Conservation (phyloP, 2,888 invertebrate genomes). For the Erpobdella octoculata region DNA sequence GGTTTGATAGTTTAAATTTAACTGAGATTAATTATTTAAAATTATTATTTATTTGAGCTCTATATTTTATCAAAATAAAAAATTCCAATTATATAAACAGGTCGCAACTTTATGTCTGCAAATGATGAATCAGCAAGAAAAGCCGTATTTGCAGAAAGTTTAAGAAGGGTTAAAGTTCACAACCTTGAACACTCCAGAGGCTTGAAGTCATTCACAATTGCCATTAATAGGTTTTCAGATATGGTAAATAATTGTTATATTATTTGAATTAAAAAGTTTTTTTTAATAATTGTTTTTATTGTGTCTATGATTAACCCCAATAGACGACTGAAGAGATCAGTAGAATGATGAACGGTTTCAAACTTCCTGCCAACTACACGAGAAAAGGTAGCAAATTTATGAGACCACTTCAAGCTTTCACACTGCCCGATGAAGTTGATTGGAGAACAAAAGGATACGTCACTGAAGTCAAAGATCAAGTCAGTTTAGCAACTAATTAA, state of each 20-base stretch:
- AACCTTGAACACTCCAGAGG: conserved; percentile 10
- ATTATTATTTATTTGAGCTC: background rate
- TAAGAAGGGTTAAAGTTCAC: conserved; percentile 12
- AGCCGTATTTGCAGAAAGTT: conserved; percentile 13
- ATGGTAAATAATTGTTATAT: background rate
- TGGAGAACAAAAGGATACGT: conserved; percentile 44
- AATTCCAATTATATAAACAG: background rate
- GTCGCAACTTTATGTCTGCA: background rate
- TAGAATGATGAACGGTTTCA: conserved; percentile 28
- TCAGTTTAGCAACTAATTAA: conserved; percentile 13
- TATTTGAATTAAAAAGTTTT: too few species aligned
- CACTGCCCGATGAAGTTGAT: conserved; percentile 39
- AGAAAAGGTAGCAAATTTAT: conserved; percentile 26
- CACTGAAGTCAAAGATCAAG: conserved; percentile 42
- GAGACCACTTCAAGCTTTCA: conserved; percentile 28
- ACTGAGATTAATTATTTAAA: background rate
- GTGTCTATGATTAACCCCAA: too few species aligned
- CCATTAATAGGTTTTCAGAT: conserved; percentile 20
- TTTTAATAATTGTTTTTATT: too few species aligned
- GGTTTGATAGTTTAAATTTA: background rate
- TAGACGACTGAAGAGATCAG: conserved; percentile 31
- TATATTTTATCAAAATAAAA: background rate
- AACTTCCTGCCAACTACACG: background rate
- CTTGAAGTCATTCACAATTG: conserved; percentile 5
- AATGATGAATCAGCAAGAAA: conserved; percentile 7